Percentiles rank a stretch among this genome's conserved stretches.
Conservation (phyloP, 2,797 vertebrate genomes). For the Cichlasoma orientale region DNA sequence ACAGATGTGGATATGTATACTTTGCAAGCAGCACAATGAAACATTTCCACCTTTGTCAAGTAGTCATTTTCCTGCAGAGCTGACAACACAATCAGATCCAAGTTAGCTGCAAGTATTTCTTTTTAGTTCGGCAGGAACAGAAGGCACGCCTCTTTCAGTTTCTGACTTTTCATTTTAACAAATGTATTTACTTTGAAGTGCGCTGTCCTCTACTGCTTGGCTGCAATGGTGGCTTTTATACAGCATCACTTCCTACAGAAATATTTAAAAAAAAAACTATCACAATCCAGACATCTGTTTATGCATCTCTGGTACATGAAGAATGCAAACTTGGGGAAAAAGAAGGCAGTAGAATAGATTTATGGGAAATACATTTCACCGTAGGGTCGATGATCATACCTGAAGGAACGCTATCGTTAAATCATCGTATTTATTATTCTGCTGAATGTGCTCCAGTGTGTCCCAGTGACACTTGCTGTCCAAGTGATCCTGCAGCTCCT, state of each 20-base stretch:
- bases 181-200: conserved; percentile 55
- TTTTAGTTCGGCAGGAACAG: neutral
- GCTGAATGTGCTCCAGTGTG: conserved; percentile 73
- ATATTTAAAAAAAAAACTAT: neutral
- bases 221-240: conserved; percentile 62
- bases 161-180: neutral
- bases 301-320: too few species aligned
- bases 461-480: conserved; percentile 72
- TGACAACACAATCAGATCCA: conserved; percentile 26
- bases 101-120: neutral
- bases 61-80: conserved; percentile 72
- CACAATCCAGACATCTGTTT: neutral
- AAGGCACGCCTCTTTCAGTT: neutral
- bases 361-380: neutral
- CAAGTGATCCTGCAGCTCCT: conserved; percentile 71
- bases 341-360: neutral
- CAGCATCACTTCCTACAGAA: conserved; percentile 67
- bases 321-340: neutral
- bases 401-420: conserved; percentile 72
- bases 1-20: conserved; percentile 55
- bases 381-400: conserved; percentile 33
- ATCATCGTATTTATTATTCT: conserved; percentile 70
- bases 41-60: conserved; percentile 73
- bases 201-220: conserved; percentile 55
- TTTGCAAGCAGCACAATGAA: conserved; percentile 69